Evolutionary conservation across 2,888 invertebrate species (phyloP), one percentile per base, ranked within the genome.

Genomic region (Habroteleia sp.): DNA sequence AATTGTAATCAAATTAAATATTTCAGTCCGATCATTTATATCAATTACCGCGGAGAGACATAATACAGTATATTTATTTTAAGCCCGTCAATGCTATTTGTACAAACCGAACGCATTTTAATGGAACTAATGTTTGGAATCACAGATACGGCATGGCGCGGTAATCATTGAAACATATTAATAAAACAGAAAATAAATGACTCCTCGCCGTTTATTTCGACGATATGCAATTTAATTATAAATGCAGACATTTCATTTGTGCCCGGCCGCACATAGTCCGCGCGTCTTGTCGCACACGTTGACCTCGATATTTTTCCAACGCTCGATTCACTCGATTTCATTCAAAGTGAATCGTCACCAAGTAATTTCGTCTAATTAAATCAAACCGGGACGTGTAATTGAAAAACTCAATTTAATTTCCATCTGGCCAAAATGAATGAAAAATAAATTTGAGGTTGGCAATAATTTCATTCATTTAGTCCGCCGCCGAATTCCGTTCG

Each of bases 341-440:
- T 14, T 33, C 14, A 33, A 6, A 13, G 14, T 14, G 33, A 33
- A 33, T 33, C 10, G 14, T 14, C 33, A 14, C 33, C 14, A 14
- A 33, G 10, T 14, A 13, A 2, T 33, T 33, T 33, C 14, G 14
- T 14, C 33, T 33, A 33, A 33, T 33, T 33, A 14, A 33, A 33
- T 33, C 33, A 33, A 14, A 6, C 14, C 33, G 14, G 14, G 14
- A 33, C 2, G 33, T 13, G 7, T 33, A 13, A 33, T 33, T 33
- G 5, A 33, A 33, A 33, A 33, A 13, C 10, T 1, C 14, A 33
- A 14, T 13, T n/a, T n/a, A n/a, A n/a, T n/a, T n/a, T n/a, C n/a
- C n/a, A n/a, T n/a, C n/a, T n/a, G n/a, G n/a, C n/a, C n/a, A n/a
- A n/a, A n/a, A n/a, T n/a, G n/a, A n/a, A n/a, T n/a, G n/a, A n/a